Evolutionary conservation across 92 coral and sea anemone genomes (phyloP).

Genomic region (Zoanthus sociatus): DNA sequence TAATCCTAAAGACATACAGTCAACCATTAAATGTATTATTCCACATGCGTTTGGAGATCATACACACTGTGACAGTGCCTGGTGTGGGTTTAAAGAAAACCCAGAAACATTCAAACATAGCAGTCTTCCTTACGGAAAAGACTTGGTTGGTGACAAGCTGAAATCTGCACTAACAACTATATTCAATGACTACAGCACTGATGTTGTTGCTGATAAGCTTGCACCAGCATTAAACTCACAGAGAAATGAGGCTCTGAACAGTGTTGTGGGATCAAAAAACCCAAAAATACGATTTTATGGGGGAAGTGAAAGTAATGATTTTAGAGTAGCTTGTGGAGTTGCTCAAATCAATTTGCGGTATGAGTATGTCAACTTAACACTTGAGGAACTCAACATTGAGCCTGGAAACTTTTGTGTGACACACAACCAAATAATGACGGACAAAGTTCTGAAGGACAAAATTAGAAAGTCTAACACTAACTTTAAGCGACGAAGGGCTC

Average conservation of each 20-base stretch:
- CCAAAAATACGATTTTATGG: conserved; percentile 51
- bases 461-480: neutral
- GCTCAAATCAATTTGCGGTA: conserved; percentile 31
- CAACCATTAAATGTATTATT: conserved; percentile 10
- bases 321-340: conserved; percentile 35
- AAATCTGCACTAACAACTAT: neutral
- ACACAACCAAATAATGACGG: neutral
- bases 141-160: conserved; percentile 33
- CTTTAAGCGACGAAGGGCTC: neutral
- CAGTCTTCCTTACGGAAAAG: conserved; percentile 23
- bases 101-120: conserved; percentile 23
- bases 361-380: conserved; percentile 15
- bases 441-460: neutral
- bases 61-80: conserved; percentile 22
- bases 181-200: conserved; percentile 24
- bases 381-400: conserved; percentile 7
- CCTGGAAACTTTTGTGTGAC: conserved; percentile 25
- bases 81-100: conserved; percentile 33
- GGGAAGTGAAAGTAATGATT: conserved; percentile 22
- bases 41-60: conserved; percentile 55
- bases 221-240: conserved; percentile 21
- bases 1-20: neutral
- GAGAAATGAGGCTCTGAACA: conserved; percentile 30
- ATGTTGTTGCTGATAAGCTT: conserved; percentile 24
- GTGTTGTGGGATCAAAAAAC: conserved; percentile 42